Conservation (phyloP, 2,888 invertebrate species). For the Xylocampa areola region DNA sequence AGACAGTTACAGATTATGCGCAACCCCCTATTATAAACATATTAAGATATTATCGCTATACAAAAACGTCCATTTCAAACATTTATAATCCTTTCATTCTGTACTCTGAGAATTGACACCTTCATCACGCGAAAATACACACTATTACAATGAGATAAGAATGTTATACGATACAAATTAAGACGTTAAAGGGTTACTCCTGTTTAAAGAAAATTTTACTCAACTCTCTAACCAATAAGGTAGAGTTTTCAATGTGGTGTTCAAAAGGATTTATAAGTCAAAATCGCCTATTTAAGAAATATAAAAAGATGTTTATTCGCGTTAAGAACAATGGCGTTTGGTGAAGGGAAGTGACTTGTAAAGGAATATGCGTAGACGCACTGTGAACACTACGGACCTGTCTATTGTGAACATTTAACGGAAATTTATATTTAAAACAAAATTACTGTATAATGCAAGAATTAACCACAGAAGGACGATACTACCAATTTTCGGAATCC, state of each 20-base stretch:
- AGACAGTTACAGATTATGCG: conserved; percentile 88
- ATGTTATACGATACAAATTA: conserved; percentile 41
- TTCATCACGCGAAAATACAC: conserved; percentile 59
- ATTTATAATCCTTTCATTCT: conserved; percentile 81
- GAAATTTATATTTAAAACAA: conserved; percentile 14
- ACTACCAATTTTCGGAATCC: too few relatives aligned
- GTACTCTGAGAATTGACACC: conserved; percentile 59
- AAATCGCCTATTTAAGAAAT: conserved; percentile 69
- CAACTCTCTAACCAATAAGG: background rate
- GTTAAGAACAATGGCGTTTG: conserved; percentile 79
- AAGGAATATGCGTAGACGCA: conserved; percentile 48
- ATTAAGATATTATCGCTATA: conserved; percentile 86
- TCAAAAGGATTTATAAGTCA: conserved; percentile 74
- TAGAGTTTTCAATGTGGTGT: conserved; percentile 11
- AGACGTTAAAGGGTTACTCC: conserved; percentile 59
- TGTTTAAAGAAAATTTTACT: conserved; percentile 8
- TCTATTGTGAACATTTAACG: conserved; percentile 50
- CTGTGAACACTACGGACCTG: conserved; percentile 56
- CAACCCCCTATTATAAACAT: conserved; percentile 83
- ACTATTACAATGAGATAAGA: conserved; percentile 51
- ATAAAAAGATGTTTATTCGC: conserved; percentile 78
- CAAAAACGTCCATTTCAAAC: conserved; percentile 80
- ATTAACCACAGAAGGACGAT: too few relatives aligned
- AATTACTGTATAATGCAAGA: too few relatives aligned
- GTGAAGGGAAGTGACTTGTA: conserved; percentile 79